Percentiles rank a stretch among this genome's conserved stretches.
phyloP scores from a whole-genome alignment of 2,888 invertebrate genomes.

The Dryobotodes eremita region DNA sequence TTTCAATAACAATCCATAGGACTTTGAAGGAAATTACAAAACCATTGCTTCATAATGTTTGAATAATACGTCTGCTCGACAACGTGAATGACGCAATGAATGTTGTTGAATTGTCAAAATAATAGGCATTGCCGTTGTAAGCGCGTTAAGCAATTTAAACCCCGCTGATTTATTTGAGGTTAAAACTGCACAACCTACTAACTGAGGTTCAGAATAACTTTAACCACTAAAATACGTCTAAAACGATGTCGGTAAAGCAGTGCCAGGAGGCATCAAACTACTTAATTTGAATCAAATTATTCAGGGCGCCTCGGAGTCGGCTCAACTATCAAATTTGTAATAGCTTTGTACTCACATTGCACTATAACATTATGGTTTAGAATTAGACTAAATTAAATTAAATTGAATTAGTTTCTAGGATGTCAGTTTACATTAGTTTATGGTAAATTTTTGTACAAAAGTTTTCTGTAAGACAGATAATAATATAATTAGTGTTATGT shows the following conservation, averaged over 20 bases:
- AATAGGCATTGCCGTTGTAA: not conserved
- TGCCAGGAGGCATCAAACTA: conserved; percentile 30
- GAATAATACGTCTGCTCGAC: too few relatives aligned
- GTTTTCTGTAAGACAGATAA: not conserved
- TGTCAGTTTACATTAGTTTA: conserved; percentile 5
- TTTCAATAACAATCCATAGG: not conserved
- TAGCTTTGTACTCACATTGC: conserved; percentile 24
- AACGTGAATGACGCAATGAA: not conserved
- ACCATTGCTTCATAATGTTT: too few relatives aligned
- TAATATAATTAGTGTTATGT: not conserved
- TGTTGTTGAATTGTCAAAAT: not conserved
- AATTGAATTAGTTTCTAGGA: not conserved
- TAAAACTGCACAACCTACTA: not conserved
- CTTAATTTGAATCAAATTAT: conserved; percentile 62
- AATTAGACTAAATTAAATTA: too few relatives aligned
- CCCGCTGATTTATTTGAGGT: not conserved
- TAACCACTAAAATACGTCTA: conserved; percentile 15
- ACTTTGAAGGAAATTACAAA: not conserved
- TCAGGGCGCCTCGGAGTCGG: conserved; percentile 36
- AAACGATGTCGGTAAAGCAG: conserved; percentile 26
- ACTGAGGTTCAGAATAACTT: conserved; percentile 12
- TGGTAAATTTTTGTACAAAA: not conserved
- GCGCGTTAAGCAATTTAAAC: not conserved
- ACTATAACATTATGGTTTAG: conserved; percentile 43
- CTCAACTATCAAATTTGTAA: conserved; percentile 58